phyloP scores from a whole-genome alignment of 2,888 invertebrate genomes.

The Acholoe squamosa region DNA sequence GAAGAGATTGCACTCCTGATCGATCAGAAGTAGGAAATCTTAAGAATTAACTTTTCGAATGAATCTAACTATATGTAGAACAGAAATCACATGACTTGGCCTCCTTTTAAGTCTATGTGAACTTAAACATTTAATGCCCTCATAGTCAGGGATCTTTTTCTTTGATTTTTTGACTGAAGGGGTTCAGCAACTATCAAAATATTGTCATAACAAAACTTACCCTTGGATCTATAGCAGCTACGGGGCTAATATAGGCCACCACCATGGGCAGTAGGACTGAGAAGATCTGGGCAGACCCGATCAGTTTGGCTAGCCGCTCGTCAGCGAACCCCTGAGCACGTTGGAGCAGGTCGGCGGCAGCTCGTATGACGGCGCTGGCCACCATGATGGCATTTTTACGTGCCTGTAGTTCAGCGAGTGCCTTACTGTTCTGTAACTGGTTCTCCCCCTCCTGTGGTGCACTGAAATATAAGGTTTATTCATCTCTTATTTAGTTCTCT shows the following conservation, averaged over 20 bases:
- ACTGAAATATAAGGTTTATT: conserved; percentile 75
- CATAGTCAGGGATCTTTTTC: background rate
- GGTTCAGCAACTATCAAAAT: too few relatives aligned
- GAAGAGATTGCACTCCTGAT: too few relatives aligned
- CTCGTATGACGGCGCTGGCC: conserved; percentile 90
- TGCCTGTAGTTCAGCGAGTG: conserved; percentile 87
- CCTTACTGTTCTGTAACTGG: conserved; percentile 85
- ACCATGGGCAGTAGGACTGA: conserved; percentile 92
- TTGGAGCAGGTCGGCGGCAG: conserved; percentile 90
- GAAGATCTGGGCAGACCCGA: conserved; percentile 87
- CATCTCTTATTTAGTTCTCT: too few relatives aligned
- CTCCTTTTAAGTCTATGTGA: too few relatives aligned
- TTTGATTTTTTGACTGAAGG: too few relatives aligned
- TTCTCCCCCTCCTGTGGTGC: conserved; percentile 87
- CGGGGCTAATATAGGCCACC: conserved; percentile 92
- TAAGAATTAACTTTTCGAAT: too few relatives aligned
- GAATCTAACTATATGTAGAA: background rate
- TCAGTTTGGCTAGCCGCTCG: conserved; percentile 82
- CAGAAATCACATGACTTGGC: too few relatives aligned
- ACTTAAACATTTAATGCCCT: conserved; percentile 49
- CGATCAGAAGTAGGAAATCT: too few relatives aligned
- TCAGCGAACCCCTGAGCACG: conserved; percentile 87
- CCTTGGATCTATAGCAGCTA: conserved; percentile 90
- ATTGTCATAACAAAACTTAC: conserved; percentile 72
- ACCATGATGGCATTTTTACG: conserved; percentile 89